Conservation (phyloP, 2,888 invertebrate genomes). For the Tetranychus piercei region DNA sequence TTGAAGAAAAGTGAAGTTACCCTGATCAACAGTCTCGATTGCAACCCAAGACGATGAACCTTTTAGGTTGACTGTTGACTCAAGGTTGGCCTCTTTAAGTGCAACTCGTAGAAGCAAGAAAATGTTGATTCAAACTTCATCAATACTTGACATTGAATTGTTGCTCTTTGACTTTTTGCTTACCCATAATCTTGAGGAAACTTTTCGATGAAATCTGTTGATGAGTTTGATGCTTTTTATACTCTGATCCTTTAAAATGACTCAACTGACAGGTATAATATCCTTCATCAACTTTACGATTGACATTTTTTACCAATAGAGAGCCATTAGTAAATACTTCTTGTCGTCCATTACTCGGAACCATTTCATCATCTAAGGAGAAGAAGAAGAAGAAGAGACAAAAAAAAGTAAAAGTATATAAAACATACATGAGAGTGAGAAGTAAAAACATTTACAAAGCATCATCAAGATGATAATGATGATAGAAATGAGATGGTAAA, state of each 20-base stretch:
- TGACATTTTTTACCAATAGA: slow-evolving; percentile 18
- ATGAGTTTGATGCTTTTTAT: background rate
- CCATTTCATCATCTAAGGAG: background rate
- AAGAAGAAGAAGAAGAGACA: no score
- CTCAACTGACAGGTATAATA: slow-evolving; percentile 22
- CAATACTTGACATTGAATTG: no score
- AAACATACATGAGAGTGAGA: no score
- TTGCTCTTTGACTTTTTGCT: background rate
- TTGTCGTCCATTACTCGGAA: slow-evolving; percentile 5
- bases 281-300: slow-evolving; percentile 25
- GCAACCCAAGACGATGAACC: no score
- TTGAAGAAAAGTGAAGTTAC: background rate
- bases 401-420: no score
- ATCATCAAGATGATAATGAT: background rate
- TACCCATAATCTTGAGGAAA: background rate
- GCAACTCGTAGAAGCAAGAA: no score
- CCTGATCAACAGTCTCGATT: no score
- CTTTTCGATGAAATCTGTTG: background rate
- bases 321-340: slow-evolving; percentile 8
- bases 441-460: background rate
- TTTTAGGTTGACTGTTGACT: no score
- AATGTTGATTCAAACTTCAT: no score
- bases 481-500: background rate
- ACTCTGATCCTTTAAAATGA: background rate
- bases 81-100: no score